Percentiles rank a stretch among this genome's conserved stretches.
phyloP scores from a whole-genome alignment of 1,140 invertebrate species.

The Campoletis sonorensis region DNA sequence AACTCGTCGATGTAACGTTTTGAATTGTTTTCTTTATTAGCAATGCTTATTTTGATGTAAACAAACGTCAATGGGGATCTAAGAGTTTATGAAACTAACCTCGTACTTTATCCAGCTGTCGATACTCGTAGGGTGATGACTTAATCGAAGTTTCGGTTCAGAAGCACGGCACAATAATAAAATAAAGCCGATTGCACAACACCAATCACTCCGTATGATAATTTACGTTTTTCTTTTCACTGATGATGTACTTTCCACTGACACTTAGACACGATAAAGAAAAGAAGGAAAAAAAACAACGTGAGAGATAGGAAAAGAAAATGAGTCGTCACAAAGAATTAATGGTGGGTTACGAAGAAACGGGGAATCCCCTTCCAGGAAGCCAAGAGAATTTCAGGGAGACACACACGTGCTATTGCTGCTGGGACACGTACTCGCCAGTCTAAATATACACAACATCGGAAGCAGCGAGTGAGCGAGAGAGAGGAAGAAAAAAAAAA shows the following conservation, averaged over 20 bases:
- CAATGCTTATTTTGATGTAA: too few relatives aligned
- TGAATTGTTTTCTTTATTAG: too few relatives aligned
- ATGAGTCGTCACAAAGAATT: background rate
- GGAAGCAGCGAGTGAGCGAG: background rate
- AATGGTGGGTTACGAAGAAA: background rate
- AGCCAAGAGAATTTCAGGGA: constrained; percentile 8
- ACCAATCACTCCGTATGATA: too few relatives aligned
- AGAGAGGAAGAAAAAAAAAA: background rate
- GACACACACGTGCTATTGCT: background rate
- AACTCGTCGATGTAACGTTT: too few relatives aligned
- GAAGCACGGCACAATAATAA: too few relatives aligned
- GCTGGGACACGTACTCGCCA: background rate
- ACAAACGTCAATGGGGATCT: too few relatives aligned
- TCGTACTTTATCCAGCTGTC: background rate
- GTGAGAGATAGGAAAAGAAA: background rate
- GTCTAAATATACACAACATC: background rate
- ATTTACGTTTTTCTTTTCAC: background rate
- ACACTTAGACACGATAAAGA: background rate
- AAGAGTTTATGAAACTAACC: background rate
- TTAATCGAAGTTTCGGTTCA: too few relatives aligned
- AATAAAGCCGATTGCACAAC: too few relatives aligned
- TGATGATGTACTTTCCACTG: background rate
- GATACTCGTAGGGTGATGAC: too few relatives aligned
- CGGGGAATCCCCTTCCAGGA: constrained; percentile 22
- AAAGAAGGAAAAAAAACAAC: background rate